phyloP scores from a whole-genome alignment of 1,140 invertebrate genomes.

The Drosophila arawakana region DNA sequence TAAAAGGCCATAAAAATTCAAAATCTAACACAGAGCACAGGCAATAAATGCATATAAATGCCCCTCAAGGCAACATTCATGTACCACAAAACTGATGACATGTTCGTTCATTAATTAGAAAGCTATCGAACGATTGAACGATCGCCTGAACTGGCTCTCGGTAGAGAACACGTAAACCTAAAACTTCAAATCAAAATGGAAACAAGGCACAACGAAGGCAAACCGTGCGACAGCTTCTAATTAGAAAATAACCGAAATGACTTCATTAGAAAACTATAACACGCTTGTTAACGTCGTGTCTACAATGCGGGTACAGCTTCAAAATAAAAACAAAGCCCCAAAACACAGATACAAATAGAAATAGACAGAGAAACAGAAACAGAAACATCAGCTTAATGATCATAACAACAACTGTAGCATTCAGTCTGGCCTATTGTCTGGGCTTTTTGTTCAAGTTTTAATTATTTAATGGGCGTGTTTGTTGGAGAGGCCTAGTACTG shows the following conservation, averaged over 20 bases:
- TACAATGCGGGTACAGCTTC: slow-evolving; percentile 55
- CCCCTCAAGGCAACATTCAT: slow-evolving; percentile 28
- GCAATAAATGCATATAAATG: slow-evolving; percentile 79
- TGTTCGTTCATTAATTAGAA: slow-evolving; percentile 79
- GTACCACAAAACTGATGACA: slow-evolving; percentile 59
- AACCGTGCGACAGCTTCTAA: slow-evolving; percentile 59
- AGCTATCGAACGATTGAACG: slow-evolving; percentile 41
- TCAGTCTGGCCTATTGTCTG: slow-evolving; percentile 18
- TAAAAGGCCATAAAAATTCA: slow-evolving; percentile 77
- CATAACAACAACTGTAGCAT: slow-evolving; percentile 26
- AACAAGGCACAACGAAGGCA: neutral
- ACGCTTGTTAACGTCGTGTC: slow-evolving; percentile 75
- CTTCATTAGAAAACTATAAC: slow-evolving; percentile 82
- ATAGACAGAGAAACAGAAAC: neutral
- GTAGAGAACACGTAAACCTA: neutral
- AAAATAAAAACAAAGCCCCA: slow-evolving; percentile 25
- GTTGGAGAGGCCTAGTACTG: neutral
- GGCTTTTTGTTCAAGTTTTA: slow-evolving; percentile 51
- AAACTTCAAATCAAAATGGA: neutral
- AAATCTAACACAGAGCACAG: slow-evolving; percentile 63
- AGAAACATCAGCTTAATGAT: slow-evolving; percentile 52
- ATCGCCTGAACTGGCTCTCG: neutral
- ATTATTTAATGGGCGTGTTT: slow-evolving; percentile 65
- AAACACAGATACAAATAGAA: slow-evolving; percentile 6
- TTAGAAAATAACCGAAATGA: slow-evolving; percentile 74